A percentile compares a stretch with the other conserved stretches of the same genome.
Evolutionary conservation across 2,797 vertebrate species (phyloP).

Genomic region (Pantherophis alleghaniensis): DNA sequence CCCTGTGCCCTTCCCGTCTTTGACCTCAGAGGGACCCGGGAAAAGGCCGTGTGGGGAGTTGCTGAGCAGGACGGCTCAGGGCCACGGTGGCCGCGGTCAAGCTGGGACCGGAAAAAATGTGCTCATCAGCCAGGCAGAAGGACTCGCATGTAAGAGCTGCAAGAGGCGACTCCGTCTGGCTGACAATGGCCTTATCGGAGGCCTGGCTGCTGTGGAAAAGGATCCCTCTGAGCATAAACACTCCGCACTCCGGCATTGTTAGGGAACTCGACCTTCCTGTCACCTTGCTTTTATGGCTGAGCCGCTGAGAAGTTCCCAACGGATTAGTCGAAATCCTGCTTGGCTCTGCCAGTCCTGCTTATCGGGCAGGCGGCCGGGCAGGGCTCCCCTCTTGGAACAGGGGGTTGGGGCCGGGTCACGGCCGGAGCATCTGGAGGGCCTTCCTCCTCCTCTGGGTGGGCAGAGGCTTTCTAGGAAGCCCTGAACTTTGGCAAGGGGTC

Average conservation of each 20-base stretch:
- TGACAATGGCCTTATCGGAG: conserved; percentile 73
- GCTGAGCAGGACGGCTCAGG: conserved; percentile 31
- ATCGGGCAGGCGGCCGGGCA: conserved; percentile 78
- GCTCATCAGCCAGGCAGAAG: conserved; percentile 67
- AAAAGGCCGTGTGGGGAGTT: conserved; percentile 47
- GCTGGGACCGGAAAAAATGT: conserved; percentile 56
- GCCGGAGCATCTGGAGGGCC: conserved; percentile 78
- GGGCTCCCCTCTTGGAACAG: conserved; percentile 77
- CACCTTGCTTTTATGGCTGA: conserved; percentile 75
- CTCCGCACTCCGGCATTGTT: conserved; percentile 78
- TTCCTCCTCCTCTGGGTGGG: conserved; percentile 66
- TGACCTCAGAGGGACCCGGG: not conserved
- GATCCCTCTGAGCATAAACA: conserved; percentile 77
- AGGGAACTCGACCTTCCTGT: conserved; percentile 76
- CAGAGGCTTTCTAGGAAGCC: conserved; percentile 75
- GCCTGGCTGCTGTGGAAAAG: conserved; percentile 75
- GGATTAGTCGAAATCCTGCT: conserved; percentile 74
- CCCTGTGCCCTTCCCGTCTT: not conserved
- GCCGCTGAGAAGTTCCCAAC: conserved; percentile 77
- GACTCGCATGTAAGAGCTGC: conserved; percentile 72
- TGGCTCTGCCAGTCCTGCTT: conserved; percentile 73
- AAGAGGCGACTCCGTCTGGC: conserved; percentile 74
- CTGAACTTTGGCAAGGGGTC: conserved; percentile 80
- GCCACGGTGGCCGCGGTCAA: conserved; percentile 55
- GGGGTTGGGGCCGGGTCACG: conserved; percentile 77